phyloP scores from a whole-genome alignment of 2,888 invertebrate genomes.

The Tipula unca region DNA sequence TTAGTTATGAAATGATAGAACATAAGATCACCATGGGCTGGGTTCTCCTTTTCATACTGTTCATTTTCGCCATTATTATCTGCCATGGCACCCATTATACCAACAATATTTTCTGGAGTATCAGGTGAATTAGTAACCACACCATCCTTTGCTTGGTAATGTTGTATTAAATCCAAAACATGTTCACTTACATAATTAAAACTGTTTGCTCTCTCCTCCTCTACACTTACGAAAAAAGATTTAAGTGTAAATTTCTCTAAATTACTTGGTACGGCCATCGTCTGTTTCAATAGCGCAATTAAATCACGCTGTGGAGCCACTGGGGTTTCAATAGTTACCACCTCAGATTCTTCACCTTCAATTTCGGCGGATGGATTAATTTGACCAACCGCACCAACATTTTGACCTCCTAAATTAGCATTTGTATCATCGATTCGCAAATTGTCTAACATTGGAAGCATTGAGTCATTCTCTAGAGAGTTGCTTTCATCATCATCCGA shows the following conservation, averaged over 20 bases:
- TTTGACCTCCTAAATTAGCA: constrained; percentile 39
- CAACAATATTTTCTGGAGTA: constrained; percentile 28
- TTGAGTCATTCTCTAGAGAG: constrained; percentile 49
- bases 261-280: constrained; percentile 38
- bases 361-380: constrained; percentile 65
- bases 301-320: constrained; percentile 61
- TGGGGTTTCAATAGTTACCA: constrained; percentile 68
- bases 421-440: constrained; percentile 51
- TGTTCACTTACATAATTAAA: constrained; percentile 45
- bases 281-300: constrained; percentile 60
- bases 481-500: constrained; percentile 55
- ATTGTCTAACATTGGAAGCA: constrained; percentile 46
- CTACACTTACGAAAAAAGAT: constrained; percentile 52
- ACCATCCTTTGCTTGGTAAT: constrained; percentile 50
- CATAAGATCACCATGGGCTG: constrained; percentile 73
- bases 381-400: constrained; percentile 49
- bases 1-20: constrained; percentile 71
- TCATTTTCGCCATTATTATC: constrained; percentile 44
- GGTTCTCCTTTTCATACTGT: constrained; percentile 68
- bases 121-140: constrained; percentile 27
- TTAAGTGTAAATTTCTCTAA: constrained; percentile 43
- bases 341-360: constrained; percentile 73
- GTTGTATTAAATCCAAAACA: constrained; percentile 52
- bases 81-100: constrained; percentile 25
- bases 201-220: constrained; percentile 47